Evolutionary conservation across 2,797 vertebrate genomes (phyloP).

Genomic region (Pantherophis alleghaniensis): DNA sequence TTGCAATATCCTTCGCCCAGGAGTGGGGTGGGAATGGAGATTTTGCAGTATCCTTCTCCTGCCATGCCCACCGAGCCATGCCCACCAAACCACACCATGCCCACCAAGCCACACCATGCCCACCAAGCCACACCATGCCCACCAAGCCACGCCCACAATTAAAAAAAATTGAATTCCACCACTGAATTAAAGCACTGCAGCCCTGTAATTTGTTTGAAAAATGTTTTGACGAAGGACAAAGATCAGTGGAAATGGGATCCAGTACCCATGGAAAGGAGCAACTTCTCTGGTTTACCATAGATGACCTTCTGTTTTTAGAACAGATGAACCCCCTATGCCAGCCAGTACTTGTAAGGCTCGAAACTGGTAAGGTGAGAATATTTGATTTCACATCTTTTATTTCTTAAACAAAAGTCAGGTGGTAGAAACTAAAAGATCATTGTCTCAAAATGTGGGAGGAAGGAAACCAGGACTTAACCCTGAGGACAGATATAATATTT

Average conservation of each 20-base stretch:
- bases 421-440: neutral
- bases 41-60: too few species aligned
- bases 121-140: too few species aligned
- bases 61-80: too few species aligned
- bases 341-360: neutral
- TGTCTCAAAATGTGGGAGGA: neutral
- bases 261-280: neutral
- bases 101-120: too few species aligned
- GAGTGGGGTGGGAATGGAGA: too few species aligned
- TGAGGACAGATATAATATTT: neutral
- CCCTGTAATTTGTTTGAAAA: neutral
- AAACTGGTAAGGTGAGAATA: neutral
- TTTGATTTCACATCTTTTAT: neutral
- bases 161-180: too few species aligned
- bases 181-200: neutral
- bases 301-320: neutral
- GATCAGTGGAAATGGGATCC: neutral
- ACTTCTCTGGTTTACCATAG: neutral
- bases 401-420: neutral
- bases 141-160: too few species aligned
- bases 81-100: too few species aligned
- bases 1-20: too few species aligned
- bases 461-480: neutral
- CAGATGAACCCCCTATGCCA: neutral
- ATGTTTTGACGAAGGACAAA: neutral